These are phyloP conservation scores for Plagiodera versicolora DNA, from an alignment of 2,888 invertebrate genomes.

Conservation along the genomic window DNA sequence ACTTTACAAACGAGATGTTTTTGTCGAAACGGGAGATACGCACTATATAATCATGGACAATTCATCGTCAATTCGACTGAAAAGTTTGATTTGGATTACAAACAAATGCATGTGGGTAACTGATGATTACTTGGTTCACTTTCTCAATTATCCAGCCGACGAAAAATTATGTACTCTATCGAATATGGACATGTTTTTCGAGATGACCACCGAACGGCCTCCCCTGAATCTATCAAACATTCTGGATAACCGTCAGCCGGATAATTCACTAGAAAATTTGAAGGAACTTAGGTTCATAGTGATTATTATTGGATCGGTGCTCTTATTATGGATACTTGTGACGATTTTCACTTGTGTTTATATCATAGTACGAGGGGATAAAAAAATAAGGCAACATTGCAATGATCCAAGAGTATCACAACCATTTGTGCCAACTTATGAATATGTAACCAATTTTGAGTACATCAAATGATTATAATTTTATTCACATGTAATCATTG, in stretches of 20 bases:
- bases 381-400: no score
- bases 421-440: not conserved
- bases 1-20: no score
- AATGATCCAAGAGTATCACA: no score
- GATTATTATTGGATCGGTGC: not conserved
- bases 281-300: not conserved
- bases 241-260: not conserved
- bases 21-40: no score
- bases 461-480: no score
- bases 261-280: not conserved
- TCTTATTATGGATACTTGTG: not conserved
- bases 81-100: not conserved
- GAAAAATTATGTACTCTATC: not conserved
- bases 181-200: not conserved
- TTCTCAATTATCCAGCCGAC: not conserved
- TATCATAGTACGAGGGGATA: not conserved
- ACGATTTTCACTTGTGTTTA: not conserved
- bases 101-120: not conserved
- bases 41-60: no score
- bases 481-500: no score
- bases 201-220: not conserved
- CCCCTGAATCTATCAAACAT: not conserved
- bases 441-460: no score
- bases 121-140: not conserved
- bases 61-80: not conserved